These are phyloP conservation scores for Coecobrya sp. DNA, from an alignment of 2,888 invertebrate genomes.

Conservation along the genomic window DNA sequence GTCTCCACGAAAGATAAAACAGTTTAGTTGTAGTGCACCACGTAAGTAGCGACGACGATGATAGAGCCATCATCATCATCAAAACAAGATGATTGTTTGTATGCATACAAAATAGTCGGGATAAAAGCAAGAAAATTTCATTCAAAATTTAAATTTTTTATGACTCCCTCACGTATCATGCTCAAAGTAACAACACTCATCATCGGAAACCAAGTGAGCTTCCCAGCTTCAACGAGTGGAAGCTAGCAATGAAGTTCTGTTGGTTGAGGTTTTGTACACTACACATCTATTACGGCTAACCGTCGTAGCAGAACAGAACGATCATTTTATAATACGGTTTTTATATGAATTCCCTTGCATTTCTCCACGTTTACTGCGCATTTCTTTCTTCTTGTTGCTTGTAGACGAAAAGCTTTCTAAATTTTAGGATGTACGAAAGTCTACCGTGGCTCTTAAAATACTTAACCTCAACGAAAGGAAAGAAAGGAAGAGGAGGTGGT, in stretches of 20 bases:
- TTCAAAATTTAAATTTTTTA: conserved; percentile 81
- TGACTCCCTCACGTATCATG: conserved; percentile 76
- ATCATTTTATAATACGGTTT: conserved; percentile 14
- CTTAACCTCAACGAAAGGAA: conserved; percentile 27
- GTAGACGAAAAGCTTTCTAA: not conserved
- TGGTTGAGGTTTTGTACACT: conserved; percentile 21
- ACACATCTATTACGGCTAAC: not conserved
- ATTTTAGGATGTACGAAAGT: conserved; percentile 3
- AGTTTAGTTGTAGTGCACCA: conserved; percentile 58
- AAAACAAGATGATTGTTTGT: conserved; percentile 66
- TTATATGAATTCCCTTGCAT: conserved; percentile 35
- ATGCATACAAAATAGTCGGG: conserved; percentile 55
- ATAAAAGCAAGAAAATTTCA: conserved; percentile 67
- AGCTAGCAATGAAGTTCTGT: not conserved
- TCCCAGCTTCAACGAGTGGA: not conserved
- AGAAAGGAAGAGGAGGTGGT: not conserved
- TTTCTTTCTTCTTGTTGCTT: not conserved
- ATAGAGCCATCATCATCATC: conserved; percentile 74
- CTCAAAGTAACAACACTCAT: conserved; percentile 65
- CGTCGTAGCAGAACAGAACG: too few species aligned
- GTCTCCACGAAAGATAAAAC: conserved; percentile 35
- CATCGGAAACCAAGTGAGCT: conserved; percentile 53
- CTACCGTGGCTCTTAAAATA: conserved; percentile 25
- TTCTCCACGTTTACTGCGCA: conserved; percentile 34
- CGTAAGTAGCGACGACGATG: conserved; percentile 59